Evolutionary conservation across 2,113 vertebrate genomes (phyloP).

Genomic region (Nipponia nippon): DNA sequence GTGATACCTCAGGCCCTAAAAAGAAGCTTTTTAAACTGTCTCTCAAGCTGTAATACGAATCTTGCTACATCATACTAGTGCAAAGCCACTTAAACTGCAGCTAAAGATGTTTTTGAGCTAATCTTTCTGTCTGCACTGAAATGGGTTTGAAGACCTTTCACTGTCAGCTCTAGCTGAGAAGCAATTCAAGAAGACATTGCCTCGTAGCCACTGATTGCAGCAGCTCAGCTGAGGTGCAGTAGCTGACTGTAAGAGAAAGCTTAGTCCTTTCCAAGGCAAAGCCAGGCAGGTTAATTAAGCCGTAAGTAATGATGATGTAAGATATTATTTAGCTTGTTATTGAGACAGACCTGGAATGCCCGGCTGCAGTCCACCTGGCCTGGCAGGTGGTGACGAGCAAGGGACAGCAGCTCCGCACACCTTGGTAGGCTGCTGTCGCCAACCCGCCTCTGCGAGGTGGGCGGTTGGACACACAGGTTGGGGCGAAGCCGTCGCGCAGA

Average conservation of each 20-base stretch:
- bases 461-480: accelerated
- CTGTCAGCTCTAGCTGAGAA: background rate
- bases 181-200: background rate
- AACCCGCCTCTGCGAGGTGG: accelerated
- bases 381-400: background rate
- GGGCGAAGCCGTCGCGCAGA: accelerated
- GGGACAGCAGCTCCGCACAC: background rate
- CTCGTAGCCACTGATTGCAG: background rate
- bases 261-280: background rate
- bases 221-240: background rate
- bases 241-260: background rate
- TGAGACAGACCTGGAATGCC: background rate
- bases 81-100: background rate
- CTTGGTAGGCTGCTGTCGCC: accelerated
- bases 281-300: background rate
- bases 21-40: background rate
- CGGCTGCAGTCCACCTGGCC: background rate
- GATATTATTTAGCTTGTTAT: background rate
- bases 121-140: background rate
- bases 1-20: background rate
- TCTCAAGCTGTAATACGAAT: background rate
- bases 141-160: background rate
- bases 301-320: background rate
- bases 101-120: background rate
- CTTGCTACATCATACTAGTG: background rate